These are phyloP conservation scores for Aphis gossypii DNA, from an alignment of 1,140 invertebrate genomes.

Conservation along the genomic window DNA sequence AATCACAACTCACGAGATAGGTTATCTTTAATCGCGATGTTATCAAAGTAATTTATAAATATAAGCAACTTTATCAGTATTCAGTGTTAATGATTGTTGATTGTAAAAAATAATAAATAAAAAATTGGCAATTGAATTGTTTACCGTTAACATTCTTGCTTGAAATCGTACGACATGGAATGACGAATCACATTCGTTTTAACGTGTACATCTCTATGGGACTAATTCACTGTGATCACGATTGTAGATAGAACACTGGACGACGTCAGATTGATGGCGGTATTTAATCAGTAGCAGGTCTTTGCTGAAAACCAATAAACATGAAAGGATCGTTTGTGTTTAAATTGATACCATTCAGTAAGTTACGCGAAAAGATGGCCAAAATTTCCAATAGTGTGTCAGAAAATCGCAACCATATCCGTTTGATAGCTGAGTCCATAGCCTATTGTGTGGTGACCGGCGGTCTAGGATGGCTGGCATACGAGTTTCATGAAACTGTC, in stretches of 20 bases:
- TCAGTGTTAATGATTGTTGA: neutral
- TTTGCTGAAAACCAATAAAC: neutral
- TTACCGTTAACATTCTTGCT: neutral
- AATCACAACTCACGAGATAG: neutral
- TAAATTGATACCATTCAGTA: neutral
- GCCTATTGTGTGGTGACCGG: neutral
- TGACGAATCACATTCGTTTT: neutral
- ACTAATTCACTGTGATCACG: neutral
- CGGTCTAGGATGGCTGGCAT: constrained; percentile 5
- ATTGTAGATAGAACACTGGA: neutral
- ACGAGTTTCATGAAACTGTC: neutral
- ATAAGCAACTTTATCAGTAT: neutral
- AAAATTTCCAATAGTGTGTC: neutral
- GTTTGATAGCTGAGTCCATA: constrained; percentile 11
- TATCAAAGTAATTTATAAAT: no score
- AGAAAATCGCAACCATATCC: neutral
- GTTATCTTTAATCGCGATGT: no score
- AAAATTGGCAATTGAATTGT: neutral
- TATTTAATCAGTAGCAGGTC: neutral
- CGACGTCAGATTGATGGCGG: neutral
- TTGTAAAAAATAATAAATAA: neutral
- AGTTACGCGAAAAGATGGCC: neutral
- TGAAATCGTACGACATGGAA: neutral
- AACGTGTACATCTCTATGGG: neutral
- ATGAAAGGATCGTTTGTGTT: neutral